Base-by-base conservation (phyloP, 2,888 invertebrate genomes). In the Drosophila stalkeri region DNA sequence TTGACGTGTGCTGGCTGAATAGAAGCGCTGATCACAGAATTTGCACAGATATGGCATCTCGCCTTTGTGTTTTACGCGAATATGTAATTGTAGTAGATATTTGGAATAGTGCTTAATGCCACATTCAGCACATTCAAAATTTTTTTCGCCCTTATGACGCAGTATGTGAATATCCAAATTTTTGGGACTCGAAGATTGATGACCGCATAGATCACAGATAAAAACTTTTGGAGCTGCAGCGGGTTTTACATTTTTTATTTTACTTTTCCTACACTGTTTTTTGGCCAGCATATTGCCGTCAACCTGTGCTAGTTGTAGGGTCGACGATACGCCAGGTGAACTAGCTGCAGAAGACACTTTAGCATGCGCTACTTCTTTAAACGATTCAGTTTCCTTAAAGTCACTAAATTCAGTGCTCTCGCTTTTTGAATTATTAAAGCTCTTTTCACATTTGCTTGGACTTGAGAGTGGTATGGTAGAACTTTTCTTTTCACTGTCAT, bases 21-120 rank as follows among this genome's bases (percentile, higher is more conserved):
- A 63, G 84, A 91, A 52, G 78, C 84, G 52, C 89, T 92, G 49
- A 31, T 85, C 91, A 44, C 92, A 92, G 59, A 80, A 90, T 55
- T 81, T 78, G 62, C 92, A 92, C 39, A 75, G 74, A 52, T 89
- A 92, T 2, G 92, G 93, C 65, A 89, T 92, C 2, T 92, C 91
- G 55, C 92, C 93, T 1, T 91, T 90, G 61, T 93, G 93, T 1
- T 65, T 78, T 0, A 84, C 82, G 0, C 87, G 72, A 11, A 80
- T 35, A 47, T 86, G 86, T 51, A 90, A 27, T 31, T 75, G 49
- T 4, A 90, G 41, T 16, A 75, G 20, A 7, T 83, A 77, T 20
- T 66, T 51, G 1, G 84, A 70, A 31, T 81, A 89, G 46, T 81
- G 81, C 18, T 62, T 77, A 1, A 56, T 16, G 0, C 65, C 84